These are phyloP conservation scores for Tetrapedia diversipes DNA, from an alignment of 2,888 invertebrate genomes.

Conservation along the genomic window DNA sequence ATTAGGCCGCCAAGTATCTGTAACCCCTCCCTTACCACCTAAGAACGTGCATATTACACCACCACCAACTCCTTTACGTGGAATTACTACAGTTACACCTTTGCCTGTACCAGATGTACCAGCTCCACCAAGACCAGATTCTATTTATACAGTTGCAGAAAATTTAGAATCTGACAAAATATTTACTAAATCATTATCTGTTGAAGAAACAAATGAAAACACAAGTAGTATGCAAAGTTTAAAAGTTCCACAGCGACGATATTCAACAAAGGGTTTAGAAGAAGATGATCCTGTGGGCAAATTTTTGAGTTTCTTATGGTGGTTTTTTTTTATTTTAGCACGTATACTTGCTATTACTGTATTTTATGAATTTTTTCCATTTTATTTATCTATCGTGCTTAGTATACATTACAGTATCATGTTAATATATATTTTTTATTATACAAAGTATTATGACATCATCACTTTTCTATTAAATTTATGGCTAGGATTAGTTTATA, in stretches of 20 bases:
- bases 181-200: slow-evolving; percentile 17
- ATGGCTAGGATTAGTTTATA: slow-evolving; percentile 89
- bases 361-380: slow-evolving; percentile 88
- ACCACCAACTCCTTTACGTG: slow-evolving; percentile 79
- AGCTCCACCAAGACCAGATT: slow-evolving; percentile 80
- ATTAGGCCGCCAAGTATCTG: slow-evolving; percentile 75
- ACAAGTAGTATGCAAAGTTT: slow-evolving; percentile 53
- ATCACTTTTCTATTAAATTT: slow-evolving; percentile 81
- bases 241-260: slow-evolving; percentile 73
- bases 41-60: slow-evolving; percentile 78
- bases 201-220: slow-evolving; percentile 34
- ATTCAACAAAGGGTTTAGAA: slow-evolving; percentile 86
- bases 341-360: slow-evolving; percentile 88
- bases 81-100: slow-evolving; percentile 77
- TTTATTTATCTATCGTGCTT: slow-evolving; percentile 79
- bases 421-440: slow-evolving; percentile 86
- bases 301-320: slow-evolving; percentile 88
- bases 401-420: slow-evolving; percentile 88
- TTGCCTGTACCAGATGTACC: slow-evolving; percentile 79
- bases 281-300: slow-evolving; percentile 90
- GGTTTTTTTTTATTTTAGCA: slow-evolving; percentile 90
- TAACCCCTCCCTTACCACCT: slow-evolving; percentile 81
- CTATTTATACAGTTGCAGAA: slow-evolving; percentile 61
- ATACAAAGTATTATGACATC: slow-evolving; percentile 86
- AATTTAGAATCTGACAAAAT: slow-evolving; percentile 35